Evolutionary conservation across 2,113 vertebrate genomes (phyloP).

Genomic region (Takifugu flavidus): DNA sequence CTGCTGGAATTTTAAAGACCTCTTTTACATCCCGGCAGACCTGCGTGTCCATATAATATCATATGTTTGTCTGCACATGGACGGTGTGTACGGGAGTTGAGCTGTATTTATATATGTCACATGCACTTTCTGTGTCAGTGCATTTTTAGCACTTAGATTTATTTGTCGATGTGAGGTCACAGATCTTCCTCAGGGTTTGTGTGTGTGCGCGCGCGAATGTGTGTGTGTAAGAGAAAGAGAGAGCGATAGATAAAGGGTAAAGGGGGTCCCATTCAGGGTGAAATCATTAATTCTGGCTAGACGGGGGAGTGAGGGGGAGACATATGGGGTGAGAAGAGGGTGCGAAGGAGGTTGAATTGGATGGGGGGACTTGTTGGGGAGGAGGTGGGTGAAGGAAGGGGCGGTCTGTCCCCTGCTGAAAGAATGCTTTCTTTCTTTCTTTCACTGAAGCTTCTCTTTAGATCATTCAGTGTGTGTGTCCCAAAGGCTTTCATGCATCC

Average conservation of each 20-base stretch:
- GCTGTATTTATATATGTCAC: constrained; percentile 1
- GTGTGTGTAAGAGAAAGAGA: constrained; percentile 9
- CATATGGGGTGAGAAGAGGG: constrained; percentile 25
- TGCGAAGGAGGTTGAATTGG: constrained; percentile 47
- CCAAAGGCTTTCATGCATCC: constrained; percentile 68
- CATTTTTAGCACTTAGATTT: constrained; percentile 50
- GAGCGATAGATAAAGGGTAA: constrained; percentile 30
- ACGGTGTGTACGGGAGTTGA: neutral
- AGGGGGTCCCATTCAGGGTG: constrained; percentile 58
- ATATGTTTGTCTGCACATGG: no score
- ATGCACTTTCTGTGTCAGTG: constrained; percentile 51
- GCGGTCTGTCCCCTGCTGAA: constrained; percentile 36
- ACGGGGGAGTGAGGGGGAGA: constrained; percentile 19
- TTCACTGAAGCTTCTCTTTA: constrained; percentile 59
- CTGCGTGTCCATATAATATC: neutral
- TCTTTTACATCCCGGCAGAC: constrained; percentile 58
- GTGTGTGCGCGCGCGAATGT: constrained; percentile 15
- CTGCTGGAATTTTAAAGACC: constrained; percentile 67
- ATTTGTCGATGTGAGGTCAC: constrained; percentile 60
- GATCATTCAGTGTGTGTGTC: constrained; percentile 65
- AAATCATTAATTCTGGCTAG: constrained; percentile 65
- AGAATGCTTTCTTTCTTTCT: constrained; percentile 60
- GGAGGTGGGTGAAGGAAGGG: neutral
- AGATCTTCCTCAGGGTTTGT: constrained; percentile 44
- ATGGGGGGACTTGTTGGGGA: neutral